These are phyloP conservation scores for Anolis sagrei DNA, from an alignment of 2,113 vertebrate genomes.

Conservation along the genomic window DNA sequence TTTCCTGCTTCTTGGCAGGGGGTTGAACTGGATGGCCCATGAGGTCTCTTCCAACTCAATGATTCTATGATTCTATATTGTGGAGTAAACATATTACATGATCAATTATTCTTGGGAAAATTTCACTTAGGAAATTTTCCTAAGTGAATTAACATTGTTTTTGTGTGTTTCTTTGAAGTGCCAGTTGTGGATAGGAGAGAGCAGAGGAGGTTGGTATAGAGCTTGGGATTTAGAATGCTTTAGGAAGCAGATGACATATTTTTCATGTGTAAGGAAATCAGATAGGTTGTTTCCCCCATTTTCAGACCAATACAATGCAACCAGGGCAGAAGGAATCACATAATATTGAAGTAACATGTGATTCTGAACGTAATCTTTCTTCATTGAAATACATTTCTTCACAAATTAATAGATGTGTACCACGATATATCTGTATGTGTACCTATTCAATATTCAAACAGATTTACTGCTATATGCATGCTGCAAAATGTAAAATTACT, in stretches of 20 bases:
- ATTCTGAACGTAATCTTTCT: neutral
- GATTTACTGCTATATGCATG: slow-evolving; percentile 14
- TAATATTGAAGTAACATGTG: neutral
- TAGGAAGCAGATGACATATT: neutral
- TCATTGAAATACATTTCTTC: neutral
- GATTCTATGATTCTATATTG: no score
- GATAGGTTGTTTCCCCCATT: neutral
- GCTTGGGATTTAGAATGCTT: neutral
- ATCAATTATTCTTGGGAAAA: neutral
- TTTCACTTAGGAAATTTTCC: neutral
- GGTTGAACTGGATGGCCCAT: no score
- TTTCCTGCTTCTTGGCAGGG: no score
- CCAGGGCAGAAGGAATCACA: neutral
- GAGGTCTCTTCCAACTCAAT: no score
- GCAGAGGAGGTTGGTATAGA: neutral
- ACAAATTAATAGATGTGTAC: neutral
- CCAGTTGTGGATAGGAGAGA: neutral
- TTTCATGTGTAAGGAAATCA: neutral
- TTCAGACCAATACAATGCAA: neutral
- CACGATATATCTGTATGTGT: neutral
- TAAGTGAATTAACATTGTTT: neutral
- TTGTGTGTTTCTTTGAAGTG: neutral
- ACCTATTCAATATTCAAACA: neutral
- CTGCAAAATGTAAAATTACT: neutral
- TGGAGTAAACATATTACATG: no score